Percentiles rank a stretch among this genome's conserved stretches.
Evolutionary conservation across 2,113 vertebrate species (phyloP).

Genomic region (Thomomys bottae): DNA sequence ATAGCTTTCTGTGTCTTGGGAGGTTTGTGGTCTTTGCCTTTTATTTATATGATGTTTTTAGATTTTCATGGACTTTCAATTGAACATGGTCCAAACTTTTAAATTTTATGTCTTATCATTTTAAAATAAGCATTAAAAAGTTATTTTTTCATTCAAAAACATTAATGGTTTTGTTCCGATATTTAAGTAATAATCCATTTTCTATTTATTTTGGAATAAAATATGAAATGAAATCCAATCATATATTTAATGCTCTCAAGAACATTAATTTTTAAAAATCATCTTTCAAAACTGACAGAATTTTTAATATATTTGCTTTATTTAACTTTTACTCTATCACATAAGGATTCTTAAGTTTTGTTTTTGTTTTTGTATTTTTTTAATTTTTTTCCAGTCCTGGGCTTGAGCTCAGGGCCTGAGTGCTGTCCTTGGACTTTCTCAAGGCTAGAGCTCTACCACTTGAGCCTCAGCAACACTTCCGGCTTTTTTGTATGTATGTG

Average conservation of each 20-base stretch:
- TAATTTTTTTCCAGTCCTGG: no score
- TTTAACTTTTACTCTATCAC: constrained; percentile 7
- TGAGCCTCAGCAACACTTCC: no score
- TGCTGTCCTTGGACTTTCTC: no score
- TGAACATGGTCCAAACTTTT: background rate
- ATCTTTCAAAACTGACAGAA: background rate
- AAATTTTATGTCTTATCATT: background rate
- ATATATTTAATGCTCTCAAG: background rate
- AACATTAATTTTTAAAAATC: background rate
- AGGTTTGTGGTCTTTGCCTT: background rate
- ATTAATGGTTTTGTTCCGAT: background rate
- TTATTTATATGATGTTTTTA: background rate
- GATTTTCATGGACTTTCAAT: background rate
- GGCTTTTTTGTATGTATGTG: no score
- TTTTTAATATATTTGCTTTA: background rate
- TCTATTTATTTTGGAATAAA: constrained; percentile 30
- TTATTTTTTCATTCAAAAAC: background rate
- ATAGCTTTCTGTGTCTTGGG: no score
- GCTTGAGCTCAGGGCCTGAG: no score
- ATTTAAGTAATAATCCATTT: background rate
- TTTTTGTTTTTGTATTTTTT: no score
- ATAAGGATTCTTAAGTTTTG: no score
- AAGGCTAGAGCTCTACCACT: no score
- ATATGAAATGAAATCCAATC: background rate
- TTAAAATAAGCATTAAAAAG: background rate